Percentiles rank a stretch among this genome's conserved stretches.
Conservation (phyloP, 1,140 invertebrate species). For the Drosophila obscura region DNA sequence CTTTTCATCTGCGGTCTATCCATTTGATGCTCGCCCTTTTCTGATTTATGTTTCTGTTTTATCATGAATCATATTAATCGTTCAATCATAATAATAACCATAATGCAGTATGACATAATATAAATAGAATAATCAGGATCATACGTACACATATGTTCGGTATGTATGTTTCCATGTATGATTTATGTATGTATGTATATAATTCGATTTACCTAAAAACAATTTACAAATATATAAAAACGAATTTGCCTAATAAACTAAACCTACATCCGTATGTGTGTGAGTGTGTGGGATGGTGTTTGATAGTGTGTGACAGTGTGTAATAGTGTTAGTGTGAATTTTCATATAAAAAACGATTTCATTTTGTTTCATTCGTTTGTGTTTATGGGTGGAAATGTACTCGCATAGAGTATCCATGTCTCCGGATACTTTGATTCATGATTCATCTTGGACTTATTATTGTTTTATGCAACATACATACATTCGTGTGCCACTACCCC, state of each 20-base stretch:
- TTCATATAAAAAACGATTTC: constrained; percentile 69
- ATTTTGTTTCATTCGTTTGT: constrained; percentile 25
- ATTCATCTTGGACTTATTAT: constrained; percentile 12
- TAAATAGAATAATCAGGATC: constrained; percentile 39
- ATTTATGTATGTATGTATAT: constrained; percentile 42
- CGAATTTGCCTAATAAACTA: constrained; percentile 80
- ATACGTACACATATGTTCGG: constrained; percentile 44
- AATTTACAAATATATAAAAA: constrained; percentile 83
- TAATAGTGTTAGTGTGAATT: constrained; percentile 24
- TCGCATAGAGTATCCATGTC: background rate
- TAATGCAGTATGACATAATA: constrained; percentile 74
- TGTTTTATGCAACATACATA: constrained; percentile 27
- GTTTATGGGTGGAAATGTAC: constrained; percentile 10
- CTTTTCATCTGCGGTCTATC: constrained; percentile 23
- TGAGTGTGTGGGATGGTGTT: constrained; percentile 20
- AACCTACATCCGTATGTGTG: constrained; percentile 47
- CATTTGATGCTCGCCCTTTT: constrained; percentile 48
- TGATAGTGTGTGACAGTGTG: constrained; percentile 27
- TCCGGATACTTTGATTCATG: constrained; percentile 13
- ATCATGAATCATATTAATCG: constrained; percentile 62
- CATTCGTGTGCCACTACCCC: constrained; percentile 23
- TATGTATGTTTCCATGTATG: constrained; percentile 43
- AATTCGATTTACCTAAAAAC: constrained; percentile 83
- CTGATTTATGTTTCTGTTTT: constrained; percentile 17
- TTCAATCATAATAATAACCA: constrained; percentile 55